Percentiles rank a stretch among this genome's conserved stretches.
Evolutionary conservation across 2,888 invertebrate genomes (phyloP).

Genomic region (Alviniconcha strummeri): DNA sequence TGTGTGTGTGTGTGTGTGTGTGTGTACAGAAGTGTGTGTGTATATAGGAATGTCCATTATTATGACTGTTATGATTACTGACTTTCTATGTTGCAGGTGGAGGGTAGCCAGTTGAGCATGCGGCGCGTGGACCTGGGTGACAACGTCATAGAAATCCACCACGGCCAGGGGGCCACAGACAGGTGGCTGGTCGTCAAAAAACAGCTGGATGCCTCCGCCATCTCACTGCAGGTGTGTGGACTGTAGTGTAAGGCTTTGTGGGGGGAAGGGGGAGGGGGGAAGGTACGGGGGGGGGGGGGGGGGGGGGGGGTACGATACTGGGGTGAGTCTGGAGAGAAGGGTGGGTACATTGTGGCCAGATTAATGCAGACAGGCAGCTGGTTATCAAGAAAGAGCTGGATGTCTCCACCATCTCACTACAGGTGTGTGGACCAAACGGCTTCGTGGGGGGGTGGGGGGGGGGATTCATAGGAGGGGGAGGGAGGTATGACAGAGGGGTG

Average conservation of each 20-base stretch:
- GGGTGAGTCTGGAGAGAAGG: neutral
- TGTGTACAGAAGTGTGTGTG: too few species aligned
- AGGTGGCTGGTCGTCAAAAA: conserved; percentile 69
- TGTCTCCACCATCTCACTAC: conserved; percentile 60
- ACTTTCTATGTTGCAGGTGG: conserved; percentile 50
- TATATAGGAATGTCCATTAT: too few species aligned
- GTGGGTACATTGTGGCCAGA: neutral
- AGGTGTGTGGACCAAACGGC: conserved; percentile 42
- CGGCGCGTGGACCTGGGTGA: conserved; percentile 60
- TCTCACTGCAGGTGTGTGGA: conserved; percentile 57
- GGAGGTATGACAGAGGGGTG: neutral
- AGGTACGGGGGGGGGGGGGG: neutral
- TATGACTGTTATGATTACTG: too few species aligned
- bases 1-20: neutral
- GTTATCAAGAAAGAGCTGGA: conserved; percentile 65
- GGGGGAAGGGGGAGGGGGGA: neutral
- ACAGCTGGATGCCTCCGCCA: conserved; percentile 62
- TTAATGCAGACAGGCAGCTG: conserved; percentile 60
- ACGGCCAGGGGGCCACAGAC: conserved; percentile 52
- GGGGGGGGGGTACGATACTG: neutral
- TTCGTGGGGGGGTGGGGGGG: neutral
- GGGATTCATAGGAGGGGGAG: neutral
- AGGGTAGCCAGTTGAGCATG: conserved; percentile 55
- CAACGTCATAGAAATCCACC: conserved; percentile 63
- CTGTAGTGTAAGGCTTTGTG: neutral